Conservation (phyloP, 2,113 vertebrate genomes). For the Dinomys branickii region DNA sequence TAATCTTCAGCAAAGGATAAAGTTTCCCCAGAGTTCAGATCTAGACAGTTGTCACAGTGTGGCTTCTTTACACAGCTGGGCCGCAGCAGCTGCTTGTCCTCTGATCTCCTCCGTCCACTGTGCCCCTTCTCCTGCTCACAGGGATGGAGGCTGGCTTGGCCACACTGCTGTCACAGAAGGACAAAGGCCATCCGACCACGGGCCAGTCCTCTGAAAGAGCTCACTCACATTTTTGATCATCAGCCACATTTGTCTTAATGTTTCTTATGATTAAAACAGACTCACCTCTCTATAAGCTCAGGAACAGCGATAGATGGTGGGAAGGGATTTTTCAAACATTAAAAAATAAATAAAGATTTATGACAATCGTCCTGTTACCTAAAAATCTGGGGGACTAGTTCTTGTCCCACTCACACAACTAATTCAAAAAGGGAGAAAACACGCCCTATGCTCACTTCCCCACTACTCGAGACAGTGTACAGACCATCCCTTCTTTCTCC, state of each 20-base stretch:
- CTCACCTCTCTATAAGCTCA: neutral
- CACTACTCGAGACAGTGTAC: neutral
- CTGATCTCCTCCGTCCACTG: neutral
- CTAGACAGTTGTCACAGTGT: rapidly evolving
- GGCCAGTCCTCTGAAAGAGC: neutral
- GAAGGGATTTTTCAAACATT: neutral
- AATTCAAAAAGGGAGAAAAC: neutral
- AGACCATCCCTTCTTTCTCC: neutral
- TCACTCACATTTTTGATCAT: neutral
- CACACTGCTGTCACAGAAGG: neutral
- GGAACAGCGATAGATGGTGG: neutral
- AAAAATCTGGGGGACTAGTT: neutral
- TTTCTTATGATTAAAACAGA: slow-evolving; percentile 17
- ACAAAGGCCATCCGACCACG: neutral
- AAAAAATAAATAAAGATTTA: neutral
- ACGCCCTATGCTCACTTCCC: neutral
- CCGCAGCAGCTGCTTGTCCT: neutral
- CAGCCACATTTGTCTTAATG: neutral
- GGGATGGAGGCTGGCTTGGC: neutral
- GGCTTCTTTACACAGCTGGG: neutral
- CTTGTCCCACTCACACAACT: neutral
- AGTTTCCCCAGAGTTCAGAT: neutral
- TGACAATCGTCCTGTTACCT: neutral
- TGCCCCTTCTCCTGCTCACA: neutral
- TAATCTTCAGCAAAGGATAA: slow-evolving; percentile 30